phyloP scores from a whole-genome alignment of 2,797 vertebrate genomes.

The Nasua narica region DNA sequence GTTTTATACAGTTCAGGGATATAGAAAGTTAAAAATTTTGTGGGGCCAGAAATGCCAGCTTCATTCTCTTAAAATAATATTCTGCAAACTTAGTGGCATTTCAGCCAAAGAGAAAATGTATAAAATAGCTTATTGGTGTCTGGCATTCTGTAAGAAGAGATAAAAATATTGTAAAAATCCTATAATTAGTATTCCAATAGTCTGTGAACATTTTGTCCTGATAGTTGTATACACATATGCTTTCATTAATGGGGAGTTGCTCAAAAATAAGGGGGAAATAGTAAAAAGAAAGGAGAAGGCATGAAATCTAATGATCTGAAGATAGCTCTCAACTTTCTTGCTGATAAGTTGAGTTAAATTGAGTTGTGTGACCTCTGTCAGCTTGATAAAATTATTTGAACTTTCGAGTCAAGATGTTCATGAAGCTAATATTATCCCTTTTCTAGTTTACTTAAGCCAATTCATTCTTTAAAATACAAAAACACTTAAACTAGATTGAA shows the following conservation, averaged over 20 bases:
- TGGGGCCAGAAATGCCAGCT: not conserved
- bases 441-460: conserved; percentile 38
- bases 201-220: not conserved
- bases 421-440: not conserved
- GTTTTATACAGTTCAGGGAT: conserved; percentile 14
- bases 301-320: conserved; percentile 5
- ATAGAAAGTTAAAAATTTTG: not conserved
- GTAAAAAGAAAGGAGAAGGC: not conserved
- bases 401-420: conserved; percentile 48
- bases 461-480: conserved; percentile 7
- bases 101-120: not conserved
- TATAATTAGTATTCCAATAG: not conserved
- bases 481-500: not conserved
- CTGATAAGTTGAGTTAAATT: conserved; percentile 20
- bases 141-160: not conserved
- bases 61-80: conserved; percentile 6
- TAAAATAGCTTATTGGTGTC: not conserved
- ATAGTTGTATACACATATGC: not conserved
- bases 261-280: conserved; percentile 7
- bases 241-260: not conserved
- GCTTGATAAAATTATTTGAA: conserved; percentile 46
- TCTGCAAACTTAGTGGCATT: conserved; percentile 21
- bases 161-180: not conserved
- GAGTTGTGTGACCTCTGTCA: conserved; percentile 44
- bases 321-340: not conserved